Evolutionary conservation across 2,113 vertebrate species (phyloP), one percentile per base, ranked within the genome.

Genomic region (Corynorhinus townsendii): DNA sequence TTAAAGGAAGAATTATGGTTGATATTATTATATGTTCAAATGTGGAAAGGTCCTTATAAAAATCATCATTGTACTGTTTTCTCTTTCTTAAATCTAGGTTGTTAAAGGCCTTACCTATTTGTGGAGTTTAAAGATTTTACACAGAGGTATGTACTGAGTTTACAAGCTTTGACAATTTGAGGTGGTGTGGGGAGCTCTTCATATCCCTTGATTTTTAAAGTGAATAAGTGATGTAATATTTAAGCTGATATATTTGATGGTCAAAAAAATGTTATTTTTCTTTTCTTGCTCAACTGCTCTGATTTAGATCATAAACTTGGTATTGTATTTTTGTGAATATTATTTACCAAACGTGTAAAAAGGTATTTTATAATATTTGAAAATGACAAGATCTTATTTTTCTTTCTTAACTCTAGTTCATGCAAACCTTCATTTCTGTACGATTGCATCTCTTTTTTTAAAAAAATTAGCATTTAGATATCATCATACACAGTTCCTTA

Each of bases 41-140:
- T 95, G 64, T 96, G 73, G 38, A 35, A 72, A 47, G 52, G 92
- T 83, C 17, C 43, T 28, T 86, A 54, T 90, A 84, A 95, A 90
- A 93, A 45, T 15, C 7, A 30, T 96, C 94, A 96, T 56, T 95
- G 33, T 77, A 19, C 26, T 93, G 35, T 87, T 82, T 92, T 95
- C 84, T 96, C 38, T 93, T 75, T 93, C 86, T 93, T 88, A 4
- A 90, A 95, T 98, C 12, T 96, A 99, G 99, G 99, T 99, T 89
- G 99, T 99, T 91, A 99, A 99, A 98, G 99, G 99, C 91, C 99
- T 99, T 96, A 99, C 99, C 2, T 99, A 99, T 98, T 98, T 99
- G 96, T 99, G 99, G 99, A 99, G 99, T 89, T 98, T 99, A 92
- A 99, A 99, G 99, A 99, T 99, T 98, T 99, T 99, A 95, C 99